Base-by-base conservation (phyloP, 2,888 invertebrate species). In the Gari tellinella region DNA sequence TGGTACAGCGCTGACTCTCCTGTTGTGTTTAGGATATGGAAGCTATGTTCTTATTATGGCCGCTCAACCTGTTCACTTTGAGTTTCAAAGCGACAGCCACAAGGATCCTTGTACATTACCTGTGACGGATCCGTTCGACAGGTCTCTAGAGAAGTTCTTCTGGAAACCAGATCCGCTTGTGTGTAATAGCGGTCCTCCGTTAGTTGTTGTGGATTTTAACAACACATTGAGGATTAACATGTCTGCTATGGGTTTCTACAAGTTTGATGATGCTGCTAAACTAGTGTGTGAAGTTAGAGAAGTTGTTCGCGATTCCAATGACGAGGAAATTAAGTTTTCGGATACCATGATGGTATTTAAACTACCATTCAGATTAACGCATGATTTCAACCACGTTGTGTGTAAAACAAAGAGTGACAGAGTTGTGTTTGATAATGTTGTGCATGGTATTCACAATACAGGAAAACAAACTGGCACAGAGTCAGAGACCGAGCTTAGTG, bases 121-220 rank as follows among this genome's bases (percentile, higher is more conserved):
- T 0, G 23, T 17, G 8, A 26, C 63, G 51, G 63, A 69, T 40
- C 69, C 69, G 10, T 69, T 69, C 40, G 69, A 69, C 43, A 23
- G 45, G 12, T 57, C 69, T 3, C 49, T 69, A 12, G 52, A 31
- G 45, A 19, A 49, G 37, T 69, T 56, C 51, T 49, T 51, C 25
- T 62, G 62, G 57, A 58, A 57, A 23, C 72, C 62, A 2, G 52
- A 57, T 10, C 72, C 66, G 4, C 31, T 72, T 10, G 52, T 25
- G 21, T 72, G 72, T 31, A 25, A 15, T 37, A 26, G 25, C n/a
- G 14, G n/a, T 41, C 61, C 61, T 3, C 38, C 40, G n/a, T 14
- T 61, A 1, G 51, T 61, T 7, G 25, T 41, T 40, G 51, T 61
- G 10, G 61, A 61, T 17, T 49, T 41, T n/a, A 1, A 38, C 21